phyloP scores from a whole-genome alignment of 2,797 vertebrate species.

The Hippoglossus hippoglossus region DNA sequence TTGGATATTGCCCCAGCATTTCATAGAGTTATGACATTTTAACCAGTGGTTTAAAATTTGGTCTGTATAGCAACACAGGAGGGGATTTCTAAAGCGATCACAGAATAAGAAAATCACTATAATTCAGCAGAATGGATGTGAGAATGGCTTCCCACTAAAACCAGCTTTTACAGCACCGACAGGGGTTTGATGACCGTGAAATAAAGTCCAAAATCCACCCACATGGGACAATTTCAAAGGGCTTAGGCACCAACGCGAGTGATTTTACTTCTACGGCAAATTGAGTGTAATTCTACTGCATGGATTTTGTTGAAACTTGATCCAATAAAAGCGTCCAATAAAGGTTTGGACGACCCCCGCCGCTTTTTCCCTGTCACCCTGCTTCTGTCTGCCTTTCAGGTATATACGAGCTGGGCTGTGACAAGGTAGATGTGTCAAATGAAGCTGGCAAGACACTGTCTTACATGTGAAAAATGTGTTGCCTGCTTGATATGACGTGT shows the following conservation, averaged over 20 bases:
- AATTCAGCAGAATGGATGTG: neutral
- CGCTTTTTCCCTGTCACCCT: too few relatives aligned
- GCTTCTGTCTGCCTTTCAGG: too few relatives aligned
- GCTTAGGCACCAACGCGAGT: too few relatives aligned
- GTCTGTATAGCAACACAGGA: neutral
- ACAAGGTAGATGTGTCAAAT: too few relatives aligned
- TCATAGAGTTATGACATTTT: slow-evolving; percentile 36
- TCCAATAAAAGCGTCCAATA: too few relatives aligned
- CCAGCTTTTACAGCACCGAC: slow-evolving; percentile 1
- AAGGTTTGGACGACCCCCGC: too few relatives aligned
- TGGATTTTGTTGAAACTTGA: neutral
- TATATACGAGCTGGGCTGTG: too few relatives aligned
- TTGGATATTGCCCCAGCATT: slow-evolving; percentile 7
- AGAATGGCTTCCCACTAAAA: neutral
- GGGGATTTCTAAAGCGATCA: neutral
- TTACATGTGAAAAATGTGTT: neutral
- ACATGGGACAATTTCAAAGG: neutral
- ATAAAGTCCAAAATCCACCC: slow-evolving; percentile 33
- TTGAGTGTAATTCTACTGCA: neutral
- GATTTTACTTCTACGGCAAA: too few relatives aligned
- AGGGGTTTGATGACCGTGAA: slow-evolving; percentile 11
- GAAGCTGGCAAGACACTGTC: neutral
- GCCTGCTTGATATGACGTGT: neutral
- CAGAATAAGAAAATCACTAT: neutral
- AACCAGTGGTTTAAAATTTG: slow-evolving; percentile 15